Percentiles rank a stretch among this genome's conserved stretches.
These are phyloP conservation scores for Protonemura montana DNA, from an alignment of 2,888 invertebrate species.

Conservation along the genomic window DNA sequence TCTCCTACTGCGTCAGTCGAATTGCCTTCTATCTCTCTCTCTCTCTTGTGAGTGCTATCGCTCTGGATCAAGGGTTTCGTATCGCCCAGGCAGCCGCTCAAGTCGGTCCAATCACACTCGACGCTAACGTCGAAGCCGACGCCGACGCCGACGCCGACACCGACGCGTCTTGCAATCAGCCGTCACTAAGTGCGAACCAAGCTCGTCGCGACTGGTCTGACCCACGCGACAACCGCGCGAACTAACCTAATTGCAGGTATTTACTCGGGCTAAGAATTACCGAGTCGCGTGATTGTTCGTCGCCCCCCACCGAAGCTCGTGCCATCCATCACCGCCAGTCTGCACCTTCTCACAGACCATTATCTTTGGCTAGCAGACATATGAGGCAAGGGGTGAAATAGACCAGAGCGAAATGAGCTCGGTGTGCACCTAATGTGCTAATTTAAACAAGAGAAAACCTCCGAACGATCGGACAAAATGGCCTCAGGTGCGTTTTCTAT, in stretches of 20 bases:
- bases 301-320: not conserved
- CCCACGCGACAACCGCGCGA: not conserved
- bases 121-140: not conserved
- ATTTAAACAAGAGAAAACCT: not conserved
- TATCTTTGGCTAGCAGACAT: not conserved
- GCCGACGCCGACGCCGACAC: slow-evolving; percentile 46
- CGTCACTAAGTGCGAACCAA: slow-evolving; percentile 51
- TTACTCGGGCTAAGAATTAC: not conserved
- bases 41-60: too few species aligned
- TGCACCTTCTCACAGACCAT: not conserved
- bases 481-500: slow-evolving; percentile 14
- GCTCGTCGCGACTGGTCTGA: not conserved
- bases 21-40: slow-evolving; percentile 30
- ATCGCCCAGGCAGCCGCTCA: not conserved
- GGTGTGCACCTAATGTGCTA: not conserved
- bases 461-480: not conserved
- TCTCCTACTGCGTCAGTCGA: slow-evolving; percentile 41
- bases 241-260: slow-evolving; percentile 35
- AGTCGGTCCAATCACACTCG: slow-evolving; percentile 26
- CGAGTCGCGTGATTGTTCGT: slow-evolving; percentile 18
- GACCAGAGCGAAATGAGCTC: not conserved
- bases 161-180: slow-evolving; percentile 56
- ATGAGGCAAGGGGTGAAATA: not conserved
- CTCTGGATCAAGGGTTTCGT: not conserved
- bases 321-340: not conserved